Evolutionary conservation across 1,140 invertebrate genomes (phyloP).

Genomic region (Latrodectus geometricus): DNA sequence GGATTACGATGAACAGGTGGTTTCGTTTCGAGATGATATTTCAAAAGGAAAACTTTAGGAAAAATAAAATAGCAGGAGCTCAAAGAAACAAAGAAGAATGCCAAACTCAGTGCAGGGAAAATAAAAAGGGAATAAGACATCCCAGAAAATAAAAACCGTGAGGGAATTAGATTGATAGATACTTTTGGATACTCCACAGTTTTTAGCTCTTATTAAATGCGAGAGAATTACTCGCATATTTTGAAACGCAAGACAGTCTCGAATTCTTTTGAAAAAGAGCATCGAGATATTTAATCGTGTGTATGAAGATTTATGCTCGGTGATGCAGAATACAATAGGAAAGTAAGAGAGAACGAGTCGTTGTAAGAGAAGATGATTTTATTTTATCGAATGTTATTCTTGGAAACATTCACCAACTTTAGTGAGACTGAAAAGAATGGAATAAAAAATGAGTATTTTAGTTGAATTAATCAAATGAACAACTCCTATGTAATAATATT

Average conservation of each 20-base stretch:
- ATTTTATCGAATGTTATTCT: no score
- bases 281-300: neutral
- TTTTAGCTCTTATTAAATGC: slow-evolving; percentile 61
- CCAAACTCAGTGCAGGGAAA: neutral
- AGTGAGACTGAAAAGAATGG: no score
- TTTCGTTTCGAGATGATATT: slow-evolving; percentile 58
- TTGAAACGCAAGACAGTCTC: slow-evolving; percentile 27
- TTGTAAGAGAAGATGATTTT: no score
- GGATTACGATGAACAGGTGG: slow-evolving; percentile 59
- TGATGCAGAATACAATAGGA: slow-evolving; percentile 1
- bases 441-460: no score
- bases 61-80: neutral
- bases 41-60: slow-evolving; percentile 52
- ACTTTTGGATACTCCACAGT: slow-evolving; percentile 22
- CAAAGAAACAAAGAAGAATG: neutral
- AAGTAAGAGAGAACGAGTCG: neutral
- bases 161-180: slow-evolving; percentile 61
- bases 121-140: slow-evolving; percentile 50
- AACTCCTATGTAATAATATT: no score
- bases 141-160: slow-evolving; percentile 54
- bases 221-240: slow-evolving; percentile 43
- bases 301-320: slow-evolving; percentile 14
- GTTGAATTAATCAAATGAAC: no score
- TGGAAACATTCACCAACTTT: no score
- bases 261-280: slow-evolving; percentile 58